phyloP scores from a whole-genome alignment of 2,888 invertebrate species.

The Mactromeris polynyma region DNA sequence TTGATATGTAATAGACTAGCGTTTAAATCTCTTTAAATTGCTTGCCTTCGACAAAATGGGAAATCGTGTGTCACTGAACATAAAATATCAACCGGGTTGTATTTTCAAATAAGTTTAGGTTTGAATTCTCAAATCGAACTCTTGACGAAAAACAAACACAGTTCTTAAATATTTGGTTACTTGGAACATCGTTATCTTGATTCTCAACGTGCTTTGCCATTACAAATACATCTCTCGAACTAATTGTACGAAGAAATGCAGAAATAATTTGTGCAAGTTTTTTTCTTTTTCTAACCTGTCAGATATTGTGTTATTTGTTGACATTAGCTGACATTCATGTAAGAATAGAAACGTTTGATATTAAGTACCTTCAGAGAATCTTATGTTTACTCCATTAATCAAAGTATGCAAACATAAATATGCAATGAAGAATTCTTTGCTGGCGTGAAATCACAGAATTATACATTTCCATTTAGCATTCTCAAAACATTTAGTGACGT shows the following conservation, averaged over 20 bases:
- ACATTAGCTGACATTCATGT: background rate
- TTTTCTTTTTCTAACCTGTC: background rate
- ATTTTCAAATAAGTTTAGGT: background rate
- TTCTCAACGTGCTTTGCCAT: background rate
- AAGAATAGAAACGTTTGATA: background rate
- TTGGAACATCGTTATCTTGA: background rate
- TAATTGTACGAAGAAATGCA: background rate
- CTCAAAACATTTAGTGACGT: background rate
- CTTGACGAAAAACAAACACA: background rate
- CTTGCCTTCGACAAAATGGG: background rate
- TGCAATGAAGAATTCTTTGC: background rate
- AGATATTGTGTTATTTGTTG: background rate
- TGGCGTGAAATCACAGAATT: background rate
- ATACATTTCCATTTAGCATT: background rate
- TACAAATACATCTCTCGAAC: background rate
- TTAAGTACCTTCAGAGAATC: background rate
- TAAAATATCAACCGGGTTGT: background rate
- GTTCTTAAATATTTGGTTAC: background rate
- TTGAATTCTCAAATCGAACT: background rate
- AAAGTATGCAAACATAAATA: background rate
- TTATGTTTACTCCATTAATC: background rate
- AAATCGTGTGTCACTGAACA: background rate
- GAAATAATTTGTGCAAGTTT: background rate
- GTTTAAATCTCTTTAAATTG: slow-evolving; percentile 9
- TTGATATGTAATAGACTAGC: background rate